Base-by-base conservation (phyloP, 2,888 invertebrate species). In the Euplexia lucipara region DNA sequence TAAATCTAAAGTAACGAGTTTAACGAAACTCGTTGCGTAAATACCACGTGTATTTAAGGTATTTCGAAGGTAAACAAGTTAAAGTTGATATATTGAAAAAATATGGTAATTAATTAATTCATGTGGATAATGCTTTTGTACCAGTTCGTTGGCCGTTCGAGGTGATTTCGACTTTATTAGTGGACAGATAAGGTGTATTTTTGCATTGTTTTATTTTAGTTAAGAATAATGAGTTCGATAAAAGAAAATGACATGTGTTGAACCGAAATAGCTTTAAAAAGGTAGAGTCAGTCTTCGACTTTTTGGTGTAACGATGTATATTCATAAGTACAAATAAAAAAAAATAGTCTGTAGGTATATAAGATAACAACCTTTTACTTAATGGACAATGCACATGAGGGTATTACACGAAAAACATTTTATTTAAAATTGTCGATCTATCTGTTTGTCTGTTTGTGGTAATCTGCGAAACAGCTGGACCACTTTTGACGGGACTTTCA, bases 1-100 rank as follows among this genome's bases (percentile, higher is more conserved):
- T 48, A 45, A 67, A 26, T 3, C 26, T 26, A 2, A 3, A 3
- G 26, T 0, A 35, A 18, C 51, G 9, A 32, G 51, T 67, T 37
- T 12, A 39, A 14, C 0, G n/a, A 22, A 18, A 67, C 30, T 10
- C 10, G 45, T 58, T 68, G 41, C 26, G 35, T 52, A 32, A 54
- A 67, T 6, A 57, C 52, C 75, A 70, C 70, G 75, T 60, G 70
- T 41, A 20, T 32, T 51, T 32, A 30, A 47, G 65, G 3, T 22
- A 66, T 48, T 14, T 26, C 14, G 47, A 70, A 70, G 75, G 75
- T 49, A 59, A 70, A 70, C 70, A 41, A 60, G 35, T 44, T 39
- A 14, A 20, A 16, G 44, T 9, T 6, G 1, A 9, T 53, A n/a
- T 18, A 26, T 16, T 12, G 35, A 34, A 68, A 70, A 74, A 75